Percentiles rank a stretch among this genome's conserved stretches.
Evolutionary conservation across 2,888 invertebrate species (phyloP).

Genomic region (Spicauda simplicius): DNA sequence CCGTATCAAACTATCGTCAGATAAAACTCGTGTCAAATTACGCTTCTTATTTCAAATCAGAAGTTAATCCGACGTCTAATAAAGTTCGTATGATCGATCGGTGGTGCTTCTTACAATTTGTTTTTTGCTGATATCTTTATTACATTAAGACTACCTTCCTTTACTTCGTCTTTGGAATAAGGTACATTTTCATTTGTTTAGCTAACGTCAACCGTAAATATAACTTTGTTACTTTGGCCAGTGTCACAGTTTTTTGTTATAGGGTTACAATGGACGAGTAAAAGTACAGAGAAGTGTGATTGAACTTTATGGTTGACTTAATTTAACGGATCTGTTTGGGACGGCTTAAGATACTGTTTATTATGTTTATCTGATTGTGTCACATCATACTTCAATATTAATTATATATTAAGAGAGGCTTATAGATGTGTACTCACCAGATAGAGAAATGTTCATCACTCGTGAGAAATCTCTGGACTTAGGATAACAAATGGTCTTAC

Average conservation of each 20-base stretch:
- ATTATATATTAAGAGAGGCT: not conserved
- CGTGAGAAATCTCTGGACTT: not conserved
- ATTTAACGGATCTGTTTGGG: conserved; percentile 49
- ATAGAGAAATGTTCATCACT: not conserved
- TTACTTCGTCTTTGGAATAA: conserved; percentile 45
- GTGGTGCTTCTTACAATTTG: conserved; percentile 46
- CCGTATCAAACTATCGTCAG: conserved; percentile 43
- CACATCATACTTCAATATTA: conserved; percentile 8
- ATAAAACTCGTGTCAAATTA: conserved; percentile 66
- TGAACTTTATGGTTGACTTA: conserved; percentile 70
- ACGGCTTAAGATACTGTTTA: conserved; percentile 32
- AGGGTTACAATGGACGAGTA: conserved; percentile 56
- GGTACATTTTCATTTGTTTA: conserved; percentile 43
- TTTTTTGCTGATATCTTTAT: conserved; percentile 31
- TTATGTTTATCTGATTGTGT: conserved; percentile 31
- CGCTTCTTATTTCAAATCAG: conserved; percentile 59
- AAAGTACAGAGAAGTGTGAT: conserved; percentile 56
- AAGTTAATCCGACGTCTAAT: conserved; percentile 73
- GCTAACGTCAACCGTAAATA: conserved; percentile 33
- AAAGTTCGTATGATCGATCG: conserved; percentile 72
- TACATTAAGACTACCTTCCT: conserved; percentile 12
- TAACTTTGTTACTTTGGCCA: conserved; percentile 50
- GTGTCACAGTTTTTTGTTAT: conserved; percentile 60
- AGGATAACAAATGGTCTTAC: conserved; percentile 37
- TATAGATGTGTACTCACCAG: conserved; percentile 16